Evolutionary conservation across 2,888 invertebrate genomes (phyloP).

Genomic region (Lacanobia oleracea): DNA sequence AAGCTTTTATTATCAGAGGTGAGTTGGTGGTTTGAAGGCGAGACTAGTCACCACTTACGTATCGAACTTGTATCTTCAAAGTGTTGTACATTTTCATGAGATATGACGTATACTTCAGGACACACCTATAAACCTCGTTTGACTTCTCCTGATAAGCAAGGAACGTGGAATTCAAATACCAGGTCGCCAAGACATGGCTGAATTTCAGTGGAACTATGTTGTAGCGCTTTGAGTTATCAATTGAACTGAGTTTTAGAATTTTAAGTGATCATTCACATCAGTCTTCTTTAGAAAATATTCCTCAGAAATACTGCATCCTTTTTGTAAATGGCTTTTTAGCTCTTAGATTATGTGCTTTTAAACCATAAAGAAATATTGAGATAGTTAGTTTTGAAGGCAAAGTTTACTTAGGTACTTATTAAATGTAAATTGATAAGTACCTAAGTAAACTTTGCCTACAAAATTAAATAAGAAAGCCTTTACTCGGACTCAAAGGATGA

Average conservation of each 20-base stretch:
- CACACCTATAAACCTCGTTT: slow-evolving; percentile 48
- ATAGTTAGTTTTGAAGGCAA: neutral
- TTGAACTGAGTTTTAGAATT: neutral
- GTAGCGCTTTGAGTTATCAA: neutral
- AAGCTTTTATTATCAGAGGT: slow-evolving; percentile 50
- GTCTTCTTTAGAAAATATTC: neutral
- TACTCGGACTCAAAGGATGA: neutral
- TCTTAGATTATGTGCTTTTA: neutral
- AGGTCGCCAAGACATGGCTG: neutral
- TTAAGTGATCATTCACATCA: neutral
- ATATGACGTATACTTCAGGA: slow-evolving; percentile 55
- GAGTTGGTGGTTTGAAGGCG: slow-evolving; percentile 39
- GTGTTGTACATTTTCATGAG: slow-evolving; percentile 40
- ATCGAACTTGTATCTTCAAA: slow-evolving; percentile 54
- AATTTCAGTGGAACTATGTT: slow-evolving; percentile 6
- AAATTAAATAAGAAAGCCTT: neutral
- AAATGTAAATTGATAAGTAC: too few species aligned
- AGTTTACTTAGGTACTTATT: too few species aligned
- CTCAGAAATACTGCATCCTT: neutral
- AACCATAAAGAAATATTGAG: neutral
- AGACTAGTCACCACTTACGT: slow-evolving; percentile 44
- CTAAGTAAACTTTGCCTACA: too few species aligned
- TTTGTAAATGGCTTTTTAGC: neutral
- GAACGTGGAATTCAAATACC: slow-evolving; percentile 23
- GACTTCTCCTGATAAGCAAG: slow-evolving; percentile 23